Base-by-base conservation (phyloP, 2,888 invertebrate species). In the Cerastis rubricosa region DNA sequence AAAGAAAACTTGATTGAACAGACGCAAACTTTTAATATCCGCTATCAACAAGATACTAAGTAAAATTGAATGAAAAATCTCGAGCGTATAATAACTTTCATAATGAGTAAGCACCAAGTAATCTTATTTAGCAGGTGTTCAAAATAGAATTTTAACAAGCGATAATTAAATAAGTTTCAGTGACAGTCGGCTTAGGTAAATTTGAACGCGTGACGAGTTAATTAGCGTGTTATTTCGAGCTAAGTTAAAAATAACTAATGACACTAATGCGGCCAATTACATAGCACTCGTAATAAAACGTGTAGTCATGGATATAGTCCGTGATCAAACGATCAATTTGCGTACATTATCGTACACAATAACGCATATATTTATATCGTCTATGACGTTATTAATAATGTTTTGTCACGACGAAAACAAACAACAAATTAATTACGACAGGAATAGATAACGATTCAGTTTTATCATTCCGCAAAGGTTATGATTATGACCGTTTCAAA, bases 151-250 rank as follows among this genome's bases (percentile, higher is more conserved):
- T 78, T 71, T 80, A 69, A 78, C 76, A 66, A 79, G 74, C 76
- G 80, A 80, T 87, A 77, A 86, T 76, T 80, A 66, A 65, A 70
- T 69, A 69, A 71, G 47, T 59, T 71, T 61, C 69, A 74, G 47
- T 77, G 65, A 75, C 74, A 75, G 74, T 71, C 71, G n/a, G 49
- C 65, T 78, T 69, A 73, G 51, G 72, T 78, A 76, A 78, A 84
- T 78, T 74, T 69, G 64, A 71, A 66, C 66, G 78, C 65, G 80
- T 87, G 88, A 83, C 74, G 78, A 22, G 67, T 61, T 81, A 84
- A 85, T 84, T 84, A 88, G 80, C 81, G 61, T 4, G 71, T 70
- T 88, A 84, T 84, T 88, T 86, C 61, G 25, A 66, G 66, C 70
- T 19, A 47, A 40, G 71, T 59, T 85, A 78, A 79, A 83, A 85